Base-by-base conservation (phyloP, 2,797 vertebrate species). In the Hippoglossus hippoglossus region DNA sequence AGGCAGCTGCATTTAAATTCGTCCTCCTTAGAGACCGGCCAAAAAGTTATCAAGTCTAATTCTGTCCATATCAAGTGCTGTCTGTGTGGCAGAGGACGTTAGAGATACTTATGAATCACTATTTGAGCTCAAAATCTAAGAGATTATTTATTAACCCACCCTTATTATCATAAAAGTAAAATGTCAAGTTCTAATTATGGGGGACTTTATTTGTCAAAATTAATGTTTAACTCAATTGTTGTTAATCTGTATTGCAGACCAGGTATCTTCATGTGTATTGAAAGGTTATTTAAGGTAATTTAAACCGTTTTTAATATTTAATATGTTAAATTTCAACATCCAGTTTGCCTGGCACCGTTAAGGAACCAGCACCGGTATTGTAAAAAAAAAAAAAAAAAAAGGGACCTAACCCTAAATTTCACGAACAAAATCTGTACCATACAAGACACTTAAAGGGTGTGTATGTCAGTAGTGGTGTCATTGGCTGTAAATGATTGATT, bases 1-100 rank as follows among this genome's bases (percentile, higher is more conserved):
- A 28, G 11, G 19, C 25, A 59, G 56, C 34, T 59, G 56, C 56
- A 49, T 47, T 28, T 31, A 21, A 62, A 62, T 28, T 21, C 11
- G 11, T n/a, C 25, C 25, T 47, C 24, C 24, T 28, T n/a, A 34
- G 19, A 1, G 19, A 31, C 21, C 5, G 9, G 12, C 34, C 36
- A 59, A 44, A 19, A 26, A 26, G 22, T 60, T 19, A 19, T 19
- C 22, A 10, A 46, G 16, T 11, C 8, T 28, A 8, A 47, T 49
- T 8, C 46, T 22, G 24, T 26, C 8, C 39, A 26, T 19, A 6
- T 60, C 3, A 25, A 60, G 15, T 25, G 11, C 18, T 46, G 16
- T 46, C 5, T 13, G 44, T 46, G 13, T 12, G 39, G 39, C 39
- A 41, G 39, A 41, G 21, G 22, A 49, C 21, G 24, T 2, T 41